phyloP scores from a whole-genome alignment of 2,888 invertebrate species.

The Aleiodes alternator region DNA sequence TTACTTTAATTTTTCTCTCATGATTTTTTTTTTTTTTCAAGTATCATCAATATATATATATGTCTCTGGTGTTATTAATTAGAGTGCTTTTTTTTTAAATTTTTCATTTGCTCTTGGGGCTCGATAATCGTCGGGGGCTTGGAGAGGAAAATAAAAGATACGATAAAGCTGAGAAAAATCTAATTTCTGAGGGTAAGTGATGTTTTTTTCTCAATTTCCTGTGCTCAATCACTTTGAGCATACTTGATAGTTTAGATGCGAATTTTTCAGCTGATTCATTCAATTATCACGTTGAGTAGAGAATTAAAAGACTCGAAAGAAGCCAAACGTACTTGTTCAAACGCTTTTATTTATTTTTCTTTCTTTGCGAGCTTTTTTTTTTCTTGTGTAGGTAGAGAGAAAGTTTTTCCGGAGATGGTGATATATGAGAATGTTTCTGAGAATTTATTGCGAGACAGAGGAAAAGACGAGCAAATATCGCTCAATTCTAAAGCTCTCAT shows the following conservation, averaged over 20 bases:
- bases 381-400: neutral
- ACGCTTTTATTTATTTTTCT: neutral
- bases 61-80: neutral
- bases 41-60: neutral
- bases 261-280: conserved; percentile 38
- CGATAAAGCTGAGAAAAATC: neutral
- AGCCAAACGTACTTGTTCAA: conserved; percentile 21
- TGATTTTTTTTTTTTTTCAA: neutral
- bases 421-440: conserved; percentile 2
- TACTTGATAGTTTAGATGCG: conserved; percentile 4
- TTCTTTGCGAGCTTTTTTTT: neutral
- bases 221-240: neutral
- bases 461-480: conserved; percentile 5
- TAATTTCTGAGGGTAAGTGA: neutral
- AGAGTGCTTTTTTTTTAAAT: neutral
- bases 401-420: neutral
- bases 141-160: conserved; percentile 3
- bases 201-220: conserved; percentile 15
- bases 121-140: conserved; percentile 38
- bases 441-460: conserved; percentile 26
- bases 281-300: conserved; percentile 32
- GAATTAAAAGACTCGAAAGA: conserved; percentile 3
- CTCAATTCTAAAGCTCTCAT: conserved; percentile 6
- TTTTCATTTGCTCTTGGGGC: conserved; percentile 15
- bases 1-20: conserved; percentile 47